Percentiles rank a stretch among this genome's conserved stretches.
These are phyloP conservation scores for Neogobius melanostomus DNA, from an alignment of 2,113 vertebrate genomes.

Conservation along the genomic window DNA sequence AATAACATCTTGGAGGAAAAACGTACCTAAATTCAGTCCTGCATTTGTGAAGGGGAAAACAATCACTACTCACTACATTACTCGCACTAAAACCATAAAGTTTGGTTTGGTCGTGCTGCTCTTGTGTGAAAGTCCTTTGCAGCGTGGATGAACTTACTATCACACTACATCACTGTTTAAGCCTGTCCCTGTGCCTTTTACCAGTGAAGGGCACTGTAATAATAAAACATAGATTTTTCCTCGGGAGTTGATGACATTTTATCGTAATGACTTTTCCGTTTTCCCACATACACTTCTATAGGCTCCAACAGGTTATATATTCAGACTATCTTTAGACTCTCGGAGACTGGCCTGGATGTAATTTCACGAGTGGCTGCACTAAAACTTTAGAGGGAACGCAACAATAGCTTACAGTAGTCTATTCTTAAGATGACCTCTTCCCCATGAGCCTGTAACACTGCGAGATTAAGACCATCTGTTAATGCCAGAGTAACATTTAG, in stretches of 20 bases:
- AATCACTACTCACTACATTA: no score
- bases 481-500: neutral
- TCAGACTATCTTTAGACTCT: neutral
- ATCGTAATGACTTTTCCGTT: conserved; percentile 4
- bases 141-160: neutral
- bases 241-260: neutral
- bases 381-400: neutral
- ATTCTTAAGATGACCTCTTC: neutral
- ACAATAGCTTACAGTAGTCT: conserved; percentile 1
- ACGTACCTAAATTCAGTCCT: no score
- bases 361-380: conserved; percentile 6
- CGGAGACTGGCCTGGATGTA: neutral
- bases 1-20: no score
- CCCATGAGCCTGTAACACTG: neutral
- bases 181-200: neutral
- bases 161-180: neutral
- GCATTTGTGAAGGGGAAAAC: no score
- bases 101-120: no score
- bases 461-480: neutral
- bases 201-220: neutral
- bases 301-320: neutral
- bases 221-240: conserved; percentile 4
- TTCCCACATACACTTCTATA: neutral
- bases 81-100: no score
- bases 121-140: neutral